Evolutionary conservation across 1,140 invertebrate species (phyloP).

Genomic region (Drosophila albomicans): DNA sequence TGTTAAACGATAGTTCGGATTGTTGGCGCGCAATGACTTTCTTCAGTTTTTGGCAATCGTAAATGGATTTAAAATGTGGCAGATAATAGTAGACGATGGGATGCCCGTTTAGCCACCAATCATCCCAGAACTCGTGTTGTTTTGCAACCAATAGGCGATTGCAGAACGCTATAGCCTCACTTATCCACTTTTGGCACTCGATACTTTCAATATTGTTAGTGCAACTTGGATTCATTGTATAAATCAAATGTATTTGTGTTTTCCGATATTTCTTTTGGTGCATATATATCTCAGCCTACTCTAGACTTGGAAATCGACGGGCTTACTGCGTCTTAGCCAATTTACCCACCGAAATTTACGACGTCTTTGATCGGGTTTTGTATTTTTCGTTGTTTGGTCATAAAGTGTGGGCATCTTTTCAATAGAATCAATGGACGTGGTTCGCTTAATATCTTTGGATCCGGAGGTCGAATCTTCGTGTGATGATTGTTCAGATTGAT

Average conservation of each 20-base stretch:
- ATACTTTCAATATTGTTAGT: constrained; percentile 32
- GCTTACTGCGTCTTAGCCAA: constrained; percentile 28
- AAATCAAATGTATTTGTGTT: background rate
- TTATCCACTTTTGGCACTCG: constrained; percentile 61
- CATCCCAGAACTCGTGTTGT: constrained; percentile 52
- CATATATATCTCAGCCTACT: background rate
- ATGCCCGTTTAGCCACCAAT: constrained; percentile 54
- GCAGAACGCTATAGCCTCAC: constrained; percentile 48
- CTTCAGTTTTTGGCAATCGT: constrained; percentile 54
- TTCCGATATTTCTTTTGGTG: background rate
- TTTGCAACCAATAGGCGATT: constrained; percentile 31
- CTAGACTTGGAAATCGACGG: constrained; percentile 10
- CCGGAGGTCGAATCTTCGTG: background rate
- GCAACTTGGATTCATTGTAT: constrained; percentile 62
- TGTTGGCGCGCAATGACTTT: constrained; percentile 36
- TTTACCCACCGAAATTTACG: constrained; percentile 43
- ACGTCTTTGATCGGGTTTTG: no score
- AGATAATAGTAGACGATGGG: constrained; percentile 20
- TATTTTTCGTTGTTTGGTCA: background rate
- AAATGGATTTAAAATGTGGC: constrained; percentile 49
- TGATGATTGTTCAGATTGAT: background rate
- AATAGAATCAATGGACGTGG: background rate
- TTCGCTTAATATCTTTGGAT: background rate
- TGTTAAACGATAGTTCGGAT: background rate
- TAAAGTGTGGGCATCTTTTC: constrained; percentile 22